These are phyloP conservation scores for Epistrophe grossulariae DNA, from an alignment of 2,888 invertebrate species.

Conservation along the genomic window DNA sequence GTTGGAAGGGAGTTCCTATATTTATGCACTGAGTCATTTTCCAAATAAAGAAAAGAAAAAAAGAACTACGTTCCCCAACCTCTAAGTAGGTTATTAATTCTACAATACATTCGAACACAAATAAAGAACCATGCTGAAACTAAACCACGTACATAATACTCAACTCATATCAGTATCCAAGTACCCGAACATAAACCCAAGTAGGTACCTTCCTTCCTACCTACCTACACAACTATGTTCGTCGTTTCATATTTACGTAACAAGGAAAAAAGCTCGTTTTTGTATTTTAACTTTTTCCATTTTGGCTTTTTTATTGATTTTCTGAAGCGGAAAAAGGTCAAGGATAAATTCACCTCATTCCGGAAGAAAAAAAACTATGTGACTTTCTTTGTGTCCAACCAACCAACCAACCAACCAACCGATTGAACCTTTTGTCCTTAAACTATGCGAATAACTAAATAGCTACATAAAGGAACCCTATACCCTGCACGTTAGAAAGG, in stretches of 20 bases:
- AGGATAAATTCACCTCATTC: conserved; percentile 70
- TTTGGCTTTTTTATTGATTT: conserved; percentile 76
- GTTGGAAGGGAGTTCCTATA: background rate
- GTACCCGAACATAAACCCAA: conserved; percentile 25
- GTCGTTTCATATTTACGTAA: conserved; percentile 68
- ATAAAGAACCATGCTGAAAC: conserved; percentile 17
- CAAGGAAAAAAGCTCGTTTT: conserved; percentile 68
- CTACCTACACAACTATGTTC: conserved; percentile 4
- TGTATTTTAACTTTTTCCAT: conserved; percentile 64
- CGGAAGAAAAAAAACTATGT: conserved; percentile 25
- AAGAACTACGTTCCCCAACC: background rate
- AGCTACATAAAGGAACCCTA: background rate
- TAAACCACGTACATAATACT: background rate
- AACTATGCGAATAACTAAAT: background rate
- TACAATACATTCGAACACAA: conserved; percentile 9
- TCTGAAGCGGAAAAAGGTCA: conserved; percentile 70
- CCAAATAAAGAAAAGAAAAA: background rate
- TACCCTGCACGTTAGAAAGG: background rate
- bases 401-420: background rate
- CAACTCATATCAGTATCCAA: background rate
- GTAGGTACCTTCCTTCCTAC: background rate
- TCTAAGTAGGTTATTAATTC: conserved; percentile 37
- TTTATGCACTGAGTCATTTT: conserved; percentile 32
- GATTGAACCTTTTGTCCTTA: conserved; percentile 28
- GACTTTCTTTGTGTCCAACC: conserved; percentile 35